Evolutionary conservation across 2,888 invertebrate species (phyloP), one percentile per base, ranked within the genome.

Genomic region (Troides oblongomaculatus): DNA sequence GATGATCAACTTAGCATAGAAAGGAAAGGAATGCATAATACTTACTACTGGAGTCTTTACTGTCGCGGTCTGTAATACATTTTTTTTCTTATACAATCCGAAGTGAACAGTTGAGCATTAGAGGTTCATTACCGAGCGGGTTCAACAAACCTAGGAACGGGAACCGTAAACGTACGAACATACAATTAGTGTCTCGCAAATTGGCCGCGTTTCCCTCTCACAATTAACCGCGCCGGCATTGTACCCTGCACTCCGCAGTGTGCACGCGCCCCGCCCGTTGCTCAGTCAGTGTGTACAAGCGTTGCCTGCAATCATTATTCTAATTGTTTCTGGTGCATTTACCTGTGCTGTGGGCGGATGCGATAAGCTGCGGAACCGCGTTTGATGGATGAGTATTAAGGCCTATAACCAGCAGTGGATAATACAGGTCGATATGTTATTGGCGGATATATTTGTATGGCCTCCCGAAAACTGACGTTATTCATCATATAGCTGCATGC

Each of bases 151-250:
- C n/a, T 36, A 50, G 53, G 25, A 46, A 23, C 69, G 58, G 57
- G 62, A 25, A 58, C 65, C 58, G 43, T 62, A 50, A 65, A 62
- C 66, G 25, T 70, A 70, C 66, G 56, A 66, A 64, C 66, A 60
- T 60, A 70, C 70, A 70, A 70, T 70, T 70, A 70, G 70, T 64
- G 70, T 60, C 66, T 63, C 59, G 70, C 70, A 70, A 70, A 70
- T 70, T 70, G 70, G 66, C 70, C 70, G 66, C 70, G 59, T 64
- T 70, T 70, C 70, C 70, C 70, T 59, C 66, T 66, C 77, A 80
- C 81, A 82, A 86, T 85, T 83, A 84, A 81, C 82, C 77, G 78
- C 78, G 75, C 80, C 81, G 79, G 80, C 82, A 81, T 79, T 82
- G 80, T 84, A 83, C 85, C 83, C 85, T 84, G 85, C 77, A 76